Evolutionary conservation across 2,797 vertebrate species (phyloP), one percentile per base, ranked within the genome.

Genomic region (Acanthurus tractus): DNA sequence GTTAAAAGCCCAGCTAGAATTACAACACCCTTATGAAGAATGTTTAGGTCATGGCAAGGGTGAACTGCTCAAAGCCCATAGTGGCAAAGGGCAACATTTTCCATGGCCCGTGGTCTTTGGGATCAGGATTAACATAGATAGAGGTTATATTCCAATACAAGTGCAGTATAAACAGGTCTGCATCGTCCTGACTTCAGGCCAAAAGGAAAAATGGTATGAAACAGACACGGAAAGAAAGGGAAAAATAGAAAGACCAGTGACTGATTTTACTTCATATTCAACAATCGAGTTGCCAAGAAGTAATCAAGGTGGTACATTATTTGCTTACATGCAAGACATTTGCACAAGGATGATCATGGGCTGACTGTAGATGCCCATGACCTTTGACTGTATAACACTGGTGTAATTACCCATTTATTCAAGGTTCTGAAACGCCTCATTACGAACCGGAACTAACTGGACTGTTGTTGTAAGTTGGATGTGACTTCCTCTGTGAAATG

Each of bases 21-120:
- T 88, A 58, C 83, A 85, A 85, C 48, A 70, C 5, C 12, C 22
- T 4, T 1, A 49, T 73, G 50, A 81, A 74, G 79, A 84, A 88
- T 88, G 61, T 74, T 45, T 17, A 66, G 83, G 86, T 86, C 78
- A 61, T 48, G 58, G 34, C 53, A 61, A 63, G 40, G 67, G 53
- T 86, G 79, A 80, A 63, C 79, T 71, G 64, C 49, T 50, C 13
- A 22, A 62, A 74, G 68, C 56, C 63, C 36, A 67, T 18, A 57
- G 53, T 54, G 66, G 11, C 62, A 64, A 0, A 79, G 53, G 57
- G 49, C 71, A 70, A 23, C 50, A 22, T 71, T 70, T 74, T 70
- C 22, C 64, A 73, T 13, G 17, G 50, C 20, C 36, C 57, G 36
- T 64, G 42, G n/a, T 69, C 22, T 44, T 12, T 54, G 3, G 53